A percentile compares a stretch with the other conserved stretches of the same genome.
Conservation (phyloP, 2,113 vertebrate genomes). For the Ictalurus furcatus region DNA sequence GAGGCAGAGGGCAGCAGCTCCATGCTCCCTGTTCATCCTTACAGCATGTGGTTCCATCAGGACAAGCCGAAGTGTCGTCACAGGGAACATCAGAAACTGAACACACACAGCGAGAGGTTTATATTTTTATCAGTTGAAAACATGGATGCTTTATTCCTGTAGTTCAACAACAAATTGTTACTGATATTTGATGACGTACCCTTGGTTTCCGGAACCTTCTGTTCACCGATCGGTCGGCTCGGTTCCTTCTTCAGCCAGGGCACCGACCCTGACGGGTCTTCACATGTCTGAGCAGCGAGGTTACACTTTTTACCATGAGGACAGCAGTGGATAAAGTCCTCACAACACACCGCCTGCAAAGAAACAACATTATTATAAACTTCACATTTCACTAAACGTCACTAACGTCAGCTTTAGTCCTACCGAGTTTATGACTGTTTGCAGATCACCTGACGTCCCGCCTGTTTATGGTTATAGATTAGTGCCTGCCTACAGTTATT, state of each 20-base stretch:
- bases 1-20: conserved; percentile 62
- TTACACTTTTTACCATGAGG: too few relatives aligned
- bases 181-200: background rate
- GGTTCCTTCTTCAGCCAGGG: too few relatives aligned
- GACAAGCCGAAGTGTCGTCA: conserved; percentile 42
- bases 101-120: conserved; percentile 65
- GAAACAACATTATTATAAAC: too few relatives aligned
- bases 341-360: too few relatives aligned
- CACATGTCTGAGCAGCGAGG: too few relatives aligned
- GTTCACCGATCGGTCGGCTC: conserved; percentile 13
- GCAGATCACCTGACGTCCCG: background rate
- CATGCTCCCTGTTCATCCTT: conserved; percentile 27
- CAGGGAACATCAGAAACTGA: conserved; percentile 57
- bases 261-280: too few relatives aligned
- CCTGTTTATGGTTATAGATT: background rate
- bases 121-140: background rate
- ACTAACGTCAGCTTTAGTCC: too few relatives aligned
- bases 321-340: too few relatives aligned
- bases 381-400: background rate
- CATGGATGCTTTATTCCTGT: background rate
- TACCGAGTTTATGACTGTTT: too few relatives aligned
- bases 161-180: conserved; percentile 59
- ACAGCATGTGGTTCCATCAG: conserved; percentile 61
- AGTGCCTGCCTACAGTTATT: too few relatives aligned
- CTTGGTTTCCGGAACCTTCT: background rate